Evolutionary conservation across 2,113 vertebrate species (phyloP).

Genomic region (Elaphurus davidianus): DNA sequence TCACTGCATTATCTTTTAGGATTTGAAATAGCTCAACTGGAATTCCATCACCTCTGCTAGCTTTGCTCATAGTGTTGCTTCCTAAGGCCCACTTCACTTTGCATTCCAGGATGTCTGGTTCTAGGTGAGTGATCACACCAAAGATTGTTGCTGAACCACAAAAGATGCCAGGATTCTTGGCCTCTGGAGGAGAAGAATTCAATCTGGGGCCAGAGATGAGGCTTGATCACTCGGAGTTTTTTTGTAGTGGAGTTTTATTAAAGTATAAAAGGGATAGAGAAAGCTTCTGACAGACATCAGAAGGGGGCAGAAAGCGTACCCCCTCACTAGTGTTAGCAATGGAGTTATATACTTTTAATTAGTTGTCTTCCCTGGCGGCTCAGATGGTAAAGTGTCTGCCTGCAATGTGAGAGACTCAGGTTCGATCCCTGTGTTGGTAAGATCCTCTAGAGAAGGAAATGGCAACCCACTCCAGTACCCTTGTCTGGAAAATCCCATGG

Average conservation of each 20-base stretch:
- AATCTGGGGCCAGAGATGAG: not conserved
- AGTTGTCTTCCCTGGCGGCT: not conserved
- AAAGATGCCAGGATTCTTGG: not conserved
- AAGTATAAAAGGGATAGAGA: not conserved
- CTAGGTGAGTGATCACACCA: not conserved
- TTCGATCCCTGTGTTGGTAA: not conserved
- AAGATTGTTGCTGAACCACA: not conserved
- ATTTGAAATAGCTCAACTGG: not conserved
- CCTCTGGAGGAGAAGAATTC: not conserved
- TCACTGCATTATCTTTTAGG: not conserved
- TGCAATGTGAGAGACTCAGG: not conserved
- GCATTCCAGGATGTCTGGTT: not conserved
- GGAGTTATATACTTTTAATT: not conserved
- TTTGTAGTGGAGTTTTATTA: not conserved
- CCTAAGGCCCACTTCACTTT: not conserved
- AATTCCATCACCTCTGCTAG: not conserved
- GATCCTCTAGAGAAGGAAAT: not conserved
- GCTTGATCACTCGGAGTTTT: not conserved
- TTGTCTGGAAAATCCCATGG: no score
- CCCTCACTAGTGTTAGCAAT: not conserved
- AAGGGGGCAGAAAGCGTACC: not conserved
- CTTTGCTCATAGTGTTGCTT: not conserved
- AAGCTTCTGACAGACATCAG: not conserved
- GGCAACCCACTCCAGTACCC: no score
- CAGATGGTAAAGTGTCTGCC: not conserved